These are phyloP conservation scores for Parnassius glacialis DNA, from an alignment of 2,888 invertebrate genomes.

Conservation along the genomic window DNA sequence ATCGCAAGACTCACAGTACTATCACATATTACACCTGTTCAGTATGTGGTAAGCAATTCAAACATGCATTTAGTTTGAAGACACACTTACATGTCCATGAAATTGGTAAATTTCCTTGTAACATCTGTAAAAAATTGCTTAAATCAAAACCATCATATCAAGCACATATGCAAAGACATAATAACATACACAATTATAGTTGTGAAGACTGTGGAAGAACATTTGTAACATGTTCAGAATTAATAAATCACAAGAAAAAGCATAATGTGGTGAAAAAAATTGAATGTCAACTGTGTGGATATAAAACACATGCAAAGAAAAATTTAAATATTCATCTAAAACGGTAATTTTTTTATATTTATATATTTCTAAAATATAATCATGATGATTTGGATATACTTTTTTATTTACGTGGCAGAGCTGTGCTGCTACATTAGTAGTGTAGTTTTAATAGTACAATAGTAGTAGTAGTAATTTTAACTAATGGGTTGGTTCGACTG, in stretches of 20 bases:
- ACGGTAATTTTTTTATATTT: constrained; percentile 45
- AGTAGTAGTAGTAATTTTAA: too few relatives aligned
- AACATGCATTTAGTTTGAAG: constrained; percentile 67
- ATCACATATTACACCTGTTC: constrained; percentile 63
- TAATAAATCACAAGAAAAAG: constrained; percentile 65
- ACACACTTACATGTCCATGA: constrained; percentile 67
- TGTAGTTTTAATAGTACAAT: too few relatives aligned
- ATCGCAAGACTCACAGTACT: constrained; percentile 65
- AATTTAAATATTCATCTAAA: constrained; percentile 65
- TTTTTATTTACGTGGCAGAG: too few relatives aligned
- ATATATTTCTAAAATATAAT: too few relatives aligned
- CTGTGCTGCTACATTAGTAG: too few relatives aligned
- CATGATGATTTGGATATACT: too few relatives aligned
- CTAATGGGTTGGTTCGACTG: too few relatives aligned
- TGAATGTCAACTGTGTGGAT: constrained; percentile 69
- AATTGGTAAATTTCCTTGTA: constrained; percentile 55
- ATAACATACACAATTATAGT: constrained; percentile 67
- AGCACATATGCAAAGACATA: constrained; percentile 67
- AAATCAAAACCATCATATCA: constrained; percentile 64
- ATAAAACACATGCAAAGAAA: constrained; percentile 65
- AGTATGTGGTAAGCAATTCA: constrained; percentile 73
- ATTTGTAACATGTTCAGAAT: constrained; percentile 70
- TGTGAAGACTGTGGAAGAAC: constrained; percentile 74
- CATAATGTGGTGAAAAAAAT: constrained; percentile 55
- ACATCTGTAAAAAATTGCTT: constrained; percentile 62